Base-by-base conservation (phyloP, 1,140 invertebrate genomes). In the Pentalonia nigronervosa region DNA sequence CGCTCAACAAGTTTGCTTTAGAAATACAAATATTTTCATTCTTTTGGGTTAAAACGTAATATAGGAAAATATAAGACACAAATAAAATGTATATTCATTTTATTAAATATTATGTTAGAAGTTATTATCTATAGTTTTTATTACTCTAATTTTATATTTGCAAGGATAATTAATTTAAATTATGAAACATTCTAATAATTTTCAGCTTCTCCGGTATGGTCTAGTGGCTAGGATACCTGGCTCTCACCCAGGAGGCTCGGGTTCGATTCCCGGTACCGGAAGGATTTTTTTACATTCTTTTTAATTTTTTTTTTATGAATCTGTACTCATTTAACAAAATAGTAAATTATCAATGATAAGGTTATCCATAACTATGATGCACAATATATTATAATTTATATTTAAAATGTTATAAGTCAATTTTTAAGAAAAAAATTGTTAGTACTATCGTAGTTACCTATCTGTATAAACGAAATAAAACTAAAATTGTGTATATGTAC, bases 241-340 rank as follows among this genome's bases (percentile, higher is more conserved):
- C 60, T 76, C 60, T 76, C 94, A 94, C 94, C 94, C 94, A 94
- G 94, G 94, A 94, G 94, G 94, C 94, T 94, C 94, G 94, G 94
- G 94, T 94, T 94, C 94, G 94, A 94, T 94, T 94, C 94, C 94
- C 94, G 94, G 94, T 94, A 94, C 94, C 94, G 94, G 94, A 94
- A 94, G 60, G 67, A 90, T 94, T 94, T 94, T 94, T 94, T n/a
- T 81, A 11, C 34, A 17, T 87, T 23, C 1, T 14, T 11, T 60
- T 67, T 17, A n/a, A 11, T n/a, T 11, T n/a, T 14, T n/a, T 14
- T 30, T n/a, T n/a, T n/a, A n/a, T 34, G n/a, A 25, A 60, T 76
- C 50, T 21, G 41, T 21, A 53, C 20, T 21, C 21, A 21, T 21
- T 21, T 21, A 53, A 53, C 50, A 4, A 21, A 53, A 53, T 53